These are phyloP conservation scores for Brachionus sp. DNA, from an alignment of 1,140 invertebrate species.

Conservation along the genomic window DNA sequence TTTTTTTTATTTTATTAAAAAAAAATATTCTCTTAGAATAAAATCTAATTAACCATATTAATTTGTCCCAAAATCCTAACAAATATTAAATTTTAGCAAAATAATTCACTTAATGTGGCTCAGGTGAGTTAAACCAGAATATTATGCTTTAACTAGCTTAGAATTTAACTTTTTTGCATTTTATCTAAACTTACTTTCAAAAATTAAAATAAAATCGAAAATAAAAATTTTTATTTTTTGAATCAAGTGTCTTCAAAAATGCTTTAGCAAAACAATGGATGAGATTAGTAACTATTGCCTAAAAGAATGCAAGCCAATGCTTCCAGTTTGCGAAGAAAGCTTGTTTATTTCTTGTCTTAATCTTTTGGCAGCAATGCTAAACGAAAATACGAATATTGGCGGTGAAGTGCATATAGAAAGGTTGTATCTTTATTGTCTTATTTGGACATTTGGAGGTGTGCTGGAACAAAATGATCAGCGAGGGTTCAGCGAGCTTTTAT, in stretches of 20 bases:
- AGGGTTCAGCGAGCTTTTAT: slow-evolving; percentile 56
- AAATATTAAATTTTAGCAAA: slow-evolving; percentile 18
- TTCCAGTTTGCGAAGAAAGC: slow-evolving; percentile 26
- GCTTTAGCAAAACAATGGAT: slow-evolving; percentile 58
- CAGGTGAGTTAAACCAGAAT: not conserved
- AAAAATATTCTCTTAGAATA: not conserved
- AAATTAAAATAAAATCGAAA: not conserved
- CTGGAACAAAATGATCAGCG: slow-evolving; percentile 55
- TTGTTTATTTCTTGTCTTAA: slow-evolving; percentile 55
- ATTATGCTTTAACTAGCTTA: not conserved
- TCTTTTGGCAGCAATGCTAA: slow-evolving; percentile 57
- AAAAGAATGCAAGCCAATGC: slow-evolving; percentile 53
- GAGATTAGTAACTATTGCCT: slow-evolving; percentile 57
- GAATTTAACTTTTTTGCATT: not conserved
- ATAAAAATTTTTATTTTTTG: not conserved
- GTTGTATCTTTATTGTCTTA: slow-evolving; percentile 58
- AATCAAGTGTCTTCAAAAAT: slow-evolving; percentile 56
- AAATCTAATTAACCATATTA: not conserved
- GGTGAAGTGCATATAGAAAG: slow-evolving; percentile 59
- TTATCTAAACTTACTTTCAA: not conserved
- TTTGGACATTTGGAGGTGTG: slow-evolving; percentile 58
- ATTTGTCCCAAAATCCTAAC: not conserved
- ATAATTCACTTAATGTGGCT: not conserved
- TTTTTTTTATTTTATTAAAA: not conserved
- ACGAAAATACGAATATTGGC: slow-evolving; percentile 55